These are phyloP conservation scores for Camelus dromedarius DNA, from an alignment of 2,113 vertebrate species.

Conservation along the genomic window DNA sequence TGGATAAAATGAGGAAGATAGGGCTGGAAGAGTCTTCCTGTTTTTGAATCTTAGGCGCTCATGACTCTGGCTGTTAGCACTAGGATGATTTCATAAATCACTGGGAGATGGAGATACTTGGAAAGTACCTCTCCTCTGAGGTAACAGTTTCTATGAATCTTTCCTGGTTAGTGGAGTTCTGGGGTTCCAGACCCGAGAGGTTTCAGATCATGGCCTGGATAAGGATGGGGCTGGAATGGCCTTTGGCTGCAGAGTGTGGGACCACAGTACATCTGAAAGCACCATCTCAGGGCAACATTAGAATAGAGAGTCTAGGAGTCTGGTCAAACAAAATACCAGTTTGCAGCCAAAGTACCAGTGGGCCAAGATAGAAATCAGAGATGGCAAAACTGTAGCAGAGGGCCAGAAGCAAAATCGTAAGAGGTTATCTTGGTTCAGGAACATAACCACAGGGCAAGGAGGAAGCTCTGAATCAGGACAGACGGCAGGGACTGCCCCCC, in stretches of 20 bases:
- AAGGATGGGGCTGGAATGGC: not conserved
- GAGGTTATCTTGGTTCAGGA: not conserved
- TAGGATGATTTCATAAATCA: not conserved
- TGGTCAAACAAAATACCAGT: not conserved
- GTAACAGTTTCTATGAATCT: not conserved
- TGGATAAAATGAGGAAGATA: not conserved
- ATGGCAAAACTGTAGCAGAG: not conserved
- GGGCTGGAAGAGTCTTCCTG: not conserved
- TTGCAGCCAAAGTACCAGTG: not conserved
- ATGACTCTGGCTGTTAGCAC: not conserved
- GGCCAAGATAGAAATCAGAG: not conserved
- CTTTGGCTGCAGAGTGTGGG: not conserved
- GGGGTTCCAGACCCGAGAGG: not conserved
- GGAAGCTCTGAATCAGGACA: not conserved
- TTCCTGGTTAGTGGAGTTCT: not conserved
- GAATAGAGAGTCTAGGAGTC: not conserved
- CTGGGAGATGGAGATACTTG: not conserved
- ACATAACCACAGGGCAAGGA: not conserved
- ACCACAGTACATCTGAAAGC: not conserved
- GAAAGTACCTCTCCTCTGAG: not conserved
- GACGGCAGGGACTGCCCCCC: not conserved
- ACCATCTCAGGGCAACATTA: not conserved
- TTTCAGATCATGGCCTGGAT: not conserved
- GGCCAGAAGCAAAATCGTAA: not conserved
- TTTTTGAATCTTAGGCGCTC: constrained; percentile 10